Evolutionary conservation across 2,888 invertebrate genomes (phyloP), one percentile per base, ranked within the genome.

Genomic region (Tenthredo notha): DNA sequence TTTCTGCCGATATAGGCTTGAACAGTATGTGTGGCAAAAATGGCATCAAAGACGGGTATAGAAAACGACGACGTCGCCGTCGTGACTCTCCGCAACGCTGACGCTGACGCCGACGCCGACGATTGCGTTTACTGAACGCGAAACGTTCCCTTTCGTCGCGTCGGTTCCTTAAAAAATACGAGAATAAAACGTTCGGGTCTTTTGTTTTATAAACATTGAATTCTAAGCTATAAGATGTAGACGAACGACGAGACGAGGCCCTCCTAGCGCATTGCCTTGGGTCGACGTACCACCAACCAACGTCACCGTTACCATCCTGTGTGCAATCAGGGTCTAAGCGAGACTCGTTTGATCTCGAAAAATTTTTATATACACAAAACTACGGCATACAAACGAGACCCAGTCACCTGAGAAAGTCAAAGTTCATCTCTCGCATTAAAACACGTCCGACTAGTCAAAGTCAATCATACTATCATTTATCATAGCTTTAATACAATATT

Each of bases 141-240:
- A 67, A 67, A 67, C 67, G 33, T 67, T 67, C 25, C 18, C 67
- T 4, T 4, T 67, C 33, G 2, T 29, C 6, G 4, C 65, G 87
- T 85, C 87, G 86, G 78, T 88, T 88, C 85, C 86, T 84, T 86
- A 87, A 29, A 33, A 29, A 21, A 18, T 25, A 18, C 54, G 83
- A 84, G 84, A 84, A 86, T 80, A 86, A 86, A 88, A 87, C 85
- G 85, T 83, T 82, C 82, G 85, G n/a, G n/a, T 87, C 87, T 86
- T 89, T 89, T 90, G 89, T 90, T 90, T 88, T 87, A 87, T 87
- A 89, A 89, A 89, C 88, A 50, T 78, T 33, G 40, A 65, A 25
- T 77, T 18, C 25, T 25, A 12, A 67, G 67, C 67, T 67, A 87
- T 77, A 72, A 78, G 58, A 77, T 25, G 72, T 47, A 67, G 84